Conservation (phyloP, 2,797 vertebrate species). For the Esox masquinongy region DNA sequence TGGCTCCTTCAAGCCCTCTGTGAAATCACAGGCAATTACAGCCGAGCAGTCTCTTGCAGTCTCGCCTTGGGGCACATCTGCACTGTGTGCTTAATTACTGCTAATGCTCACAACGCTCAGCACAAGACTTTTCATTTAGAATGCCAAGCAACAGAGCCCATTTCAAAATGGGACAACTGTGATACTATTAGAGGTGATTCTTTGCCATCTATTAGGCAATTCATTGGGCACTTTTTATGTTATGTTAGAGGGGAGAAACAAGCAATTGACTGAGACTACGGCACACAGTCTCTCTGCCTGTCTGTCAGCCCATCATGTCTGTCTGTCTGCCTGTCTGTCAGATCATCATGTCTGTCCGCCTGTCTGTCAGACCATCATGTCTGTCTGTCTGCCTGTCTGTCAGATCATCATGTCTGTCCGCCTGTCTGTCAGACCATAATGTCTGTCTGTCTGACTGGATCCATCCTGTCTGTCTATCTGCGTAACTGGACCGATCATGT, state of each 20-base stretch:
- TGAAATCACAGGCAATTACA: conserved; percentile 59
- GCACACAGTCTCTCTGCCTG: not conserved
- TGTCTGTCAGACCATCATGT: too few species aligned
- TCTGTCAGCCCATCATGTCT: not conserved
- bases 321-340: too few species aligned
- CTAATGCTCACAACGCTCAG: not conserved
- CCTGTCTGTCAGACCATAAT: too few species aligned
- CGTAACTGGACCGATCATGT: too few species aligned
- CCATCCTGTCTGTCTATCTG: too few species aligned
- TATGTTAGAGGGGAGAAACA: not conserved
- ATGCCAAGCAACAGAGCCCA: not conserved
- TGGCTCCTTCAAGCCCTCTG: conserved; percentile 37
- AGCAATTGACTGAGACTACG: not conserved
- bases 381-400: too few species aligned
- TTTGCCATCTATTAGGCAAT: not conserved
- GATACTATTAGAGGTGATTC: not conserved
- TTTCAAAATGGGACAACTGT: not conserved
- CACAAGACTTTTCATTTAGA: not conserved
- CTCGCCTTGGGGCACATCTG: conserved; percentile 31
- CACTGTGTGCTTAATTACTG: conserved; percentile 8
- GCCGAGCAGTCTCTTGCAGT: conserved; percentile 37
- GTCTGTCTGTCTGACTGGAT: too few species aligned
- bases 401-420: too few species aligned
- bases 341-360: too few species aligned
- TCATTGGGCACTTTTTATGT: not conserved